A percentile compares a stretch with the other conserved stretches of the same genome.
phyloP scores from a whole-genome alignment of 2,797 vertebrate species.

The Sus cebifrons region DNA sequence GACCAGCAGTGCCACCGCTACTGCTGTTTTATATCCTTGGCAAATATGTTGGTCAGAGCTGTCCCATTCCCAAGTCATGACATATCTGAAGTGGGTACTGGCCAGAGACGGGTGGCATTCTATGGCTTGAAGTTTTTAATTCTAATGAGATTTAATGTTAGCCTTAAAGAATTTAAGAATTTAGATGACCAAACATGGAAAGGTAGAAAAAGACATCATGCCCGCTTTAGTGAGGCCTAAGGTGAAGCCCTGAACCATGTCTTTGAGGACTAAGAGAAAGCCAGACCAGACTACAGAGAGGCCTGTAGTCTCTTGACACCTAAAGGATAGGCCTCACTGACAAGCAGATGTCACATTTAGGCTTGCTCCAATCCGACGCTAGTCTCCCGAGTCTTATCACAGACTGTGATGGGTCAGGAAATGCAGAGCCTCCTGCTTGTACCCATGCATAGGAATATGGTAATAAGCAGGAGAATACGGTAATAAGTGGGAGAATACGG shows the following conservation, averaged over 20 bases:
- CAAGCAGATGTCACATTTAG: not conserved
- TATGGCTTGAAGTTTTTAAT: not conserved
- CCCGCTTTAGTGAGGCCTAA: not conserved
- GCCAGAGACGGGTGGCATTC: not conserved
- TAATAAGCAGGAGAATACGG: too few species aligned
- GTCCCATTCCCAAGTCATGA: not conserved
- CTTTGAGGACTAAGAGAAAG: not conserved
- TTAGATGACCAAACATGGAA: not conserved
- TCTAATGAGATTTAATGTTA: constrained; percentile 45
- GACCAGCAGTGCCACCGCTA: not conserved
- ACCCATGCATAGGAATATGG: not conserved
- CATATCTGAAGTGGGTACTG: not conserved
- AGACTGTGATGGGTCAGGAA: not conserved
- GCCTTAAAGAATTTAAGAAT: not conserved
- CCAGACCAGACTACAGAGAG: not conserved
- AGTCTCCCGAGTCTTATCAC: not conserved
- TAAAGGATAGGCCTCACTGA: not conserved
- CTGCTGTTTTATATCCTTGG: not conserved
- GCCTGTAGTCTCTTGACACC: not conserved
- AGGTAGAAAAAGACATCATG: not conserved
- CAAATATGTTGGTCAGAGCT: not conserved
- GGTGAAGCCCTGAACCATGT: not conserved
- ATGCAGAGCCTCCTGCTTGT: not conserved
- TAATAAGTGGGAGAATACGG: too few species aligned
- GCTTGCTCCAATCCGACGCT: not conserved